Conservation (phyloP, 1,140 invertebrate species). For the Capitella teleta region DNA sequence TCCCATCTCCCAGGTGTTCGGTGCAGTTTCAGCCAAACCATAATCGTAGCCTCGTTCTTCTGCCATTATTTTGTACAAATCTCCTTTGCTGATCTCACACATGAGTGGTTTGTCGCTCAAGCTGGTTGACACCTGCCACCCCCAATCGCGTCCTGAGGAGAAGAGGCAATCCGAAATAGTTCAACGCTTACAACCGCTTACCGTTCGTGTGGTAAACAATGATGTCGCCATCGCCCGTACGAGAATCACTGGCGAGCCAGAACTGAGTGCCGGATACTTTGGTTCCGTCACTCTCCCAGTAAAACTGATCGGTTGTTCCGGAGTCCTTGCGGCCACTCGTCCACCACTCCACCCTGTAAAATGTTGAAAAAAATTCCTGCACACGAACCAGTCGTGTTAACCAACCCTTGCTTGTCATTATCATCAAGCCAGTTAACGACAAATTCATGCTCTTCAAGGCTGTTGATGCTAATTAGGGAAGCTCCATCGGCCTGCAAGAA, state of each 20-base stretch:
- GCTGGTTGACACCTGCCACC: slow-evolving; percentile 9
- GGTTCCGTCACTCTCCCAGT: slow-evolving; percentile 13
- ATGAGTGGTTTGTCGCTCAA: slow-evolving; percentile 54
- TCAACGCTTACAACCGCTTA: neutral
- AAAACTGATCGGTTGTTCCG: neutral
- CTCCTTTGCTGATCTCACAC: slow-evolving; percentile 62
- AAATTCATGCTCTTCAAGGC: no score
- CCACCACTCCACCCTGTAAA: slow-evolving; percentile 14
- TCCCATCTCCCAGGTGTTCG: slow-evolving; percentile 10
- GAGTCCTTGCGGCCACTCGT: slow-evolving; percentile 13
- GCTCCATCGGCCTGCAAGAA: no score
- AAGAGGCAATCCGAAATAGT: neutral
- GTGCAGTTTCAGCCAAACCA: slow-evolving; percentile 2
- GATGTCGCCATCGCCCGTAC: neutral
- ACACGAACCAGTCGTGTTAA: no score
- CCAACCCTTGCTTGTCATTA: no score
- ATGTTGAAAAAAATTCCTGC: no score
- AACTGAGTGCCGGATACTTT: slow-evolving; percentile 10
- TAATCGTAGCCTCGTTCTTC: slow-evolving; percentile 24
- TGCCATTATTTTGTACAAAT: slow-evolving; percentile 21
- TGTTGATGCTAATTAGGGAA: no score
- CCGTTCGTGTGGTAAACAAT: slow-evolving; percentile 9
- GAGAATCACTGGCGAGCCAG: slow-evolving; percentile 4
- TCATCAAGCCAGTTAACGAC: no score
- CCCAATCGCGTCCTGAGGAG: slow-evolving; percentile 11